phyloP scores from a whole-genome alignment of 2,797 vertebrate genomes.

The Danio albolineatus region DNA sequence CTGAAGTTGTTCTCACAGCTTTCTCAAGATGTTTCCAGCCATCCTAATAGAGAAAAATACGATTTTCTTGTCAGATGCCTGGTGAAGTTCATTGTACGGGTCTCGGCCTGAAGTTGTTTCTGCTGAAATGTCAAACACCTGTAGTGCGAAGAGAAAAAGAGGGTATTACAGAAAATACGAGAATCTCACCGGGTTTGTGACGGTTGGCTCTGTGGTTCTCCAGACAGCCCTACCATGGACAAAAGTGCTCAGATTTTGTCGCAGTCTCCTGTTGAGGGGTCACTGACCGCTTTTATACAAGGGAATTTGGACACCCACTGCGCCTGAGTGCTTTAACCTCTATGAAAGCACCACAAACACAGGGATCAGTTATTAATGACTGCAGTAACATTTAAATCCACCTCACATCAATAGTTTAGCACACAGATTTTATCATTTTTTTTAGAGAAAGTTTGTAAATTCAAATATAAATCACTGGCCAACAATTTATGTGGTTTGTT shows the following conservation, averaged over 20 bases:
- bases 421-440: neutral
- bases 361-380: neutral
- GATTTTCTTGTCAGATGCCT: constrained; percentile 18
- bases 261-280: neutral
- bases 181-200: constrained; percentile 12
- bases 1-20: neutral
- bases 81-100: constrained; percentile 1
- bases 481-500: neutral
- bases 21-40: constrained; percentile 4
- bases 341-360: neutral
- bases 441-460: neutral
- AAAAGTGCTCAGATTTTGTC: constrained; percentile 8
- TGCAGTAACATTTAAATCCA: neutral
- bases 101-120: constrained; percentile 12
- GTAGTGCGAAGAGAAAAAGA: constrained; percentile 25
- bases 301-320: neutral
- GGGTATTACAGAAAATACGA: constrained; percentile 15
- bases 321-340: neutral
- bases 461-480: neutral
- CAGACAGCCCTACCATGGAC: constrained; percentile 6
- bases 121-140: constrained; percentile 34
- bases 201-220: constrained; percentile 4
- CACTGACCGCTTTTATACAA: constrained; percentile 1
- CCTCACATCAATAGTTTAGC: constrained; percentile 5
- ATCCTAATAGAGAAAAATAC: neutral